These are phyloP conservation scores for Chrysocyon brachyurus DNA, from an alignment of 2,797 vertebrate species.

Conservation along the genomic window DNA sequence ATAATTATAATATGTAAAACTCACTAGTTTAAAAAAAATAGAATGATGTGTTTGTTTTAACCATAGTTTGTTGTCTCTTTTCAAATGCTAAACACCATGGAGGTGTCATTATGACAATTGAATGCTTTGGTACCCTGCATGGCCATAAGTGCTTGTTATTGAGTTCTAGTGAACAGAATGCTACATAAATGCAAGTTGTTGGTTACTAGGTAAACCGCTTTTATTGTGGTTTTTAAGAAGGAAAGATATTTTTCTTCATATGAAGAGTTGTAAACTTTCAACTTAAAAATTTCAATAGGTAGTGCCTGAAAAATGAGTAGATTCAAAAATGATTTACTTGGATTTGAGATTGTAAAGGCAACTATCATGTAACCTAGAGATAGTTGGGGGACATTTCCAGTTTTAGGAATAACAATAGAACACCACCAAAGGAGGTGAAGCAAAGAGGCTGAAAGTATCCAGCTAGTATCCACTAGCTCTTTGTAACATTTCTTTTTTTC, in stretches of 20 bases:
- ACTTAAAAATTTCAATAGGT: not conserved
- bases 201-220: not conserved
- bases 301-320: not conserved
- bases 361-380: not conserved
- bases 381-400: not conserved
- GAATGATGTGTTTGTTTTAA: conserved; percentile 35
- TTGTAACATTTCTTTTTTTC: not conserved
- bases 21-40: not conserved
- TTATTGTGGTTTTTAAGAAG: conserved; percentile 18
- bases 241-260: conserved; percentile 17
- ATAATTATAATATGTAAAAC: not conserved
- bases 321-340: conserved; percentile 18
- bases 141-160: not conserved
- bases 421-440: not conserved
- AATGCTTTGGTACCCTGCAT: not conserved
- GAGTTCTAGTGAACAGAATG: conserved; percentile 28
- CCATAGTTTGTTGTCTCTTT: not conserved
- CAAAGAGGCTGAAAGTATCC: not conserved
- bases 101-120: not conserved
- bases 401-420: not conserved
- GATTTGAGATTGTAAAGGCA: not conserved
- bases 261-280: not conserved
- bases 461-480: not conserved
- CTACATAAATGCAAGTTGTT: not conserved
- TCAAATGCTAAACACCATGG: not conserved